phyloP scores from a whole-genome alignment of 2,113 vertebrate species.

The Helogale parvula region DNA sequence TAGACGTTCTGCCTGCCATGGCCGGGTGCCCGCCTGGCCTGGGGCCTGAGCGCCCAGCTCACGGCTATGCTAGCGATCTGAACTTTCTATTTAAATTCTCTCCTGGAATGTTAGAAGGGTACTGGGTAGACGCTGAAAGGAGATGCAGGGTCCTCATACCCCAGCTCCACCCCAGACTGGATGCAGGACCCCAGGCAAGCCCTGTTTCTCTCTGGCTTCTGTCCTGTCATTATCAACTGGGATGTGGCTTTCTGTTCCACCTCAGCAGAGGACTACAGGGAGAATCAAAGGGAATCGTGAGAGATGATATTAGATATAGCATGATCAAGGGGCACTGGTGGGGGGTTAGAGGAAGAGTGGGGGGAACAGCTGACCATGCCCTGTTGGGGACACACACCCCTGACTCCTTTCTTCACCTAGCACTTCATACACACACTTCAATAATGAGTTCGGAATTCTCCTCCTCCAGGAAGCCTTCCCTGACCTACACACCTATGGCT shows the following conservation, averaged over 20 bases:
- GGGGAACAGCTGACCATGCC: not conserved
- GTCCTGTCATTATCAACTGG: not conserved
- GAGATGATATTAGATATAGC: not conserved
- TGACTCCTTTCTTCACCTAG: not conserved
- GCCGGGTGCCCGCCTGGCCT: not conserved
- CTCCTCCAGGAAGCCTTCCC: constrained; percentile 5
- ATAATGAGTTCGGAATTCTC: not conserved
- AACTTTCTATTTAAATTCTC: not conserved
- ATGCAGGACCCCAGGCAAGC: not conserved
- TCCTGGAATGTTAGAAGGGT: not conserved
- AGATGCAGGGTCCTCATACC: not conserved
- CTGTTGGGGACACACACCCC: not conserved
- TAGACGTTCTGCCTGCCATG: not conserved
- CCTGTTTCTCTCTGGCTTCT: not conserved
- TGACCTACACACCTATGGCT: not conserved
- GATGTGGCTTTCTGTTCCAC: not conserved
- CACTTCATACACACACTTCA: not conserved
- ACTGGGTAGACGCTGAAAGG: not conserved
- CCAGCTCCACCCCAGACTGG: not conserved
- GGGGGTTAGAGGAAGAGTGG: no score
- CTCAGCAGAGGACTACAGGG: not conserved
- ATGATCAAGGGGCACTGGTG: not conserved
- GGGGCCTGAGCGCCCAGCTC: not conserved
- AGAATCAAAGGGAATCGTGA: not conserved
- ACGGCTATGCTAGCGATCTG: no score